A percentile compares a stretch with the other conserved stretches of the same genome.
Evolutionary conservation across 2,113 vertebrate species (phyloP).

Genomic region (Muntiacus muntjak): DNA sequence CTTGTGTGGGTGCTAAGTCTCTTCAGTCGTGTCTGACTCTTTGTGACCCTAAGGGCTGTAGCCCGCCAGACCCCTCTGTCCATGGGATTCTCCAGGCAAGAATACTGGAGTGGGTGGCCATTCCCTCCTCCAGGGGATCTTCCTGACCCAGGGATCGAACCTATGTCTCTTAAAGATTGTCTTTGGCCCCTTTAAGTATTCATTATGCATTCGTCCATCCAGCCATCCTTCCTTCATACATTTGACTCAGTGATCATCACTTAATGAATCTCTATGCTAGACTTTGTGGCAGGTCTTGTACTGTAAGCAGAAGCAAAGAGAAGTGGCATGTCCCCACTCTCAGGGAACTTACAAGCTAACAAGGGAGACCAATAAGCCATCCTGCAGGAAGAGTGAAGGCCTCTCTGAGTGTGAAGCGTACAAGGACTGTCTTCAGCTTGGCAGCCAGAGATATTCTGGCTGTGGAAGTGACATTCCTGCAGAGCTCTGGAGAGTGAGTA

Average conservation of each 20-base stretch:
- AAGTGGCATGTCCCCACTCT: not conserved
- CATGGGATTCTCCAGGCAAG: not conserved
- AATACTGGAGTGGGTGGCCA: not conserved
- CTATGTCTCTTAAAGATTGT: not conserved
- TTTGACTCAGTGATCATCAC: not conserved
- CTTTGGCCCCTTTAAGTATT: not conserved
- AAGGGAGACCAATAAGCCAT: not conserved
- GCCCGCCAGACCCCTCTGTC: not conserved
- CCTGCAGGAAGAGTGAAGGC: not conserved
- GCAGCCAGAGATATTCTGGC: not conserved
- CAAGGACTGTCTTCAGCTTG: not conserved
- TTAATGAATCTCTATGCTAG: not conserved
- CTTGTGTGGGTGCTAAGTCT: not conserved
- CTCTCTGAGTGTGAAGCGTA: not conserved
- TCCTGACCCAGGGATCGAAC: not conserved
- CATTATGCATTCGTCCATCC: not conserved
- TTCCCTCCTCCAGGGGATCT: not conserved
- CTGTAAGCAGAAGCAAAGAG: not conserved
- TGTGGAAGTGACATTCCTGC: not conserved
- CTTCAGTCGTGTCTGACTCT: not conserved
- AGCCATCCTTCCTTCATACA: not conserved
- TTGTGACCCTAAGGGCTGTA: not conserved
- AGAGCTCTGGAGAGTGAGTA: not conserved
- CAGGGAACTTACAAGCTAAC: not conserved
- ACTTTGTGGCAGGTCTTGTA: not conserved